These are phyloP conservation scores for Champsocephalus esox DNA, from an alignment of 2,797 vertebrate genomes.

Conservation along the genomic window DNA sequence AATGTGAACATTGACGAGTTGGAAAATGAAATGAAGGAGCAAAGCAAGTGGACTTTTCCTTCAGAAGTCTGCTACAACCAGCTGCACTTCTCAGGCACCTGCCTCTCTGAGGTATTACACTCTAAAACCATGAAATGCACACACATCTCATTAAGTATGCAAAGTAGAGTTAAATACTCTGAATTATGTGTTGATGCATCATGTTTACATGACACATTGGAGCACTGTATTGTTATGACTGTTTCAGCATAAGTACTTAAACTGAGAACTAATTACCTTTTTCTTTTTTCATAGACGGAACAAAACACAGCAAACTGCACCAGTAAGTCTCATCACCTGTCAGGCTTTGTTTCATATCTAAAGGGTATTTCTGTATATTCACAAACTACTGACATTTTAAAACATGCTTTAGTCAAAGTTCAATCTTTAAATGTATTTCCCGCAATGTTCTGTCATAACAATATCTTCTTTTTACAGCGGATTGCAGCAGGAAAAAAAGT, in stretches of 20 bases:
- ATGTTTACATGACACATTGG: too few species aligned
- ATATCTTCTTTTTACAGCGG: conserved; percentile 9
- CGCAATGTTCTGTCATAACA: background rate
- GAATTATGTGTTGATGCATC: background rate
- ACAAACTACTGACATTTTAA: too few species aligned
- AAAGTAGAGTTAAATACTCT: background rate
- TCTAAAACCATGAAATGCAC: too few species aligned
- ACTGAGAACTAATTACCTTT: background rate
- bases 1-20: too few species aligned
- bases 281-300: background rate
- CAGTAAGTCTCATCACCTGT: conserved; percentile 20
- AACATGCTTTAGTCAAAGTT: too few species aligned
- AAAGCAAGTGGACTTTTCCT: accelerated
- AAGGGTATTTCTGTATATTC: too few species aligned
- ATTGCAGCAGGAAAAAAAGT: background rate
- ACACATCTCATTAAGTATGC: too few species aligned
- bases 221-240: background rate
- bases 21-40: accelerated
- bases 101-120: conserved; percentile 27
- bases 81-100: accelerated
- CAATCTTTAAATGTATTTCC: too few species aligned
- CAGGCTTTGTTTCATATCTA: background rate
- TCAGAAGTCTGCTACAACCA: accelerated
- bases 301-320: accelerated
- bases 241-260: background rate